Conservation (phyloP, 1,140 invertebrate genomes). For the Brachystomella parvula region DNA sequence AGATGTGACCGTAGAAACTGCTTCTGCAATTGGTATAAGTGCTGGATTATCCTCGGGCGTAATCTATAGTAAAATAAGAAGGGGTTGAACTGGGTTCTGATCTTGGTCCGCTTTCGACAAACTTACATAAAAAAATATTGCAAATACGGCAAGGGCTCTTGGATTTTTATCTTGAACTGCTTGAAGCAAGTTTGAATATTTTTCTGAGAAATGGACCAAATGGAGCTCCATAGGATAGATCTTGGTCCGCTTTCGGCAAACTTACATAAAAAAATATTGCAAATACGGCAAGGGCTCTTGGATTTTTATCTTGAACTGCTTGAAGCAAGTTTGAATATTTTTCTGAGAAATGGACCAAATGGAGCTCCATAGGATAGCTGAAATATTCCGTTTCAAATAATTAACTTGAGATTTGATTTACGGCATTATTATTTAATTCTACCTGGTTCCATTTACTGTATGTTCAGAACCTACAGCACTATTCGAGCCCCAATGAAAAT, state of each 20-base stretch:
- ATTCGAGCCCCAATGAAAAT: conserved; percentile 51
- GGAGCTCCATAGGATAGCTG: conserved; percentile 41
- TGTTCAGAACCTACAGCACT: conserved; percentile 50
- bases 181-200: conserved; percentile 43
- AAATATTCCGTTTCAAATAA: not conserved
- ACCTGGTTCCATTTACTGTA: conserved; percentile 45
- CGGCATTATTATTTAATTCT: conserved; percentile 27
- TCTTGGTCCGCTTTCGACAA: not conserved
- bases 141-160: conserved; percentile 47
- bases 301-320: conserved; percentile 44
- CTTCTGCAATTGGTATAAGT: conserved; percentile 39
- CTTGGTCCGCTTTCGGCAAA: not conserved
- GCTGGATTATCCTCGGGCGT: conserved; percentile 39
- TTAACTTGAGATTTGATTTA: not conserved
- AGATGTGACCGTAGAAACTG: conserved; percentile 29
- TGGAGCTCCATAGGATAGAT: conserved; percentile 42
- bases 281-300: conserved; percentile 46
- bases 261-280: conserved; percentile 48
- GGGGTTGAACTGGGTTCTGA: not conserved
- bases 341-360: conserved; percentile 48
- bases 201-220: conserved; percentile 47
- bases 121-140: conserved; percentile 47
- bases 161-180: conserved; percentile 44
- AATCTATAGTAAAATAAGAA: conserved; percentile 23
- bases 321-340: conserved; percentile 44